Evolutionary conservation across 2,113 vertebrate species (phyloP), one percentile per base, ranked within the genome.

Genomic region (Pseudolaguvia tuberculata): DNA sequence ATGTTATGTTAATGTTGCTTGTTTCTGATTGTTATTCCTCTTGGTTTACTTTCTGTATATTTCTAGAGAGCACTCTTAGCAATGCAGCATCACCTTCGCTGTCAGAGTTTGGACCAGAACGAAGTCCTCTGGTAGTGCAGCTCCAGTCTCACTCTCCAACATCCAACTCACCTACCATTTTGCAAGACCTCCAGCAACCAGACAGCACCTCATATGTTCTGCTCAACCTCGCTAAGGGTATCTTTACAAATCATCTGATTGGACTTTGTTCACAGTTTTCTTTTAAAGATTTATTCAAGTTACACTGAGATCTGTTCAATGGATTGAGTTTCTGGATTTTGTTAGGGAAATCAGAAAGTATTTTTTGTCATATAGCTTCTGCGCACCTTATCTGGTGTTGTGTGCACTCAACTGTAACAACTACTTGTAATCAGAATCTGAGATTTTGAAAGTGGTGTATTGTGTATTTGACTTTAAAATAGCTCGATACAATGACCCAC

Each of bases 171-270:
- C 85, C 0, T 81, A 82, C 68, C 20, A 84, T 98, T 81, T 87
- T 98, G 77, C 95, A 98, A 81, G 96, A 98, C 83, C 88, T 98
- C n/a, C 96, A 97, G 70, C 93, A 94, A 83, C 92, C 88, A 11
- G 96, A 98, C 75, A 94, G 89, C 89, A 93, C 94, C 65, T 98
- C 96, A 42, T 98, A 96, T 80, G 94, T 98, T 85, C 93, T 98
- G 48, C 94, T 98, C 76, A 98, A 97, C 84, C 88, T 98, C 15
- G 96, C 96, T n/a, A 94, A 96, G 93, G 91, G 96, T 96, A 77
- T 62, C 53, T 2, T 31, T 35, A n/a, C 35, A 15, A 14, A 1
- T 56, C 4, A 50, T 15, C 65, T 61, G 58, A 4, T 45, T 52
- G 62, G 4, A 25, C 50, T 31, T 0, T 51, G 17, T 14, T 0